These are phyloP conservation scores for Coregonus sp. DNA, from an alignment of 2,797 vertebrate genomes.

Conservation along the genomic window DNA sequence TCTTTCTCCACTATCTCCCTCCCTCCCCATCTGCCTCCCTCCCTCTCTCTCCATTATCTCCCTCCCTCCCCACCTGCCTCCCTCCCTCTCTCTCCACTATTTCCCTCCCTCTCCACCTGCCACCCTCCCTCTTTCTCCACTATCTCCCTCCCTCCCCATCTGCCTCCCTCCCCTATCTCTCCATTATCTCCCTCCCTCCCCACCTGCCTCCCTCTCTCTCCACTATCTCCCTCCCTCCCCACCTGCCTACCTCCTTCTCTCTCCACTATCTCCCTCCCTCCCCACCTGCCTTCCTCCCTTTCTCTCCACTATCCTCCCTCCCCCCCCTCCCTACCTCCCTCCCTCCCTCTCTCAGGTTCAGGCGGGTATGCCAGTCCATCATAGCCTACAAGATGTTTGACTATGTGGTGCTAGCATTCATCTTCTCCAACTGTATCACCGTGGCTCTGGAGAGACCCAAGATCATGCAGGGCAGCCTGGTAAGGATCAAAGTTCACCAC, in stretches of 20 bases:
- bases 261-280: background rate
- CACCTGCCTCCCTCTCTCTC: background rate
- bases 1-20: background rate
- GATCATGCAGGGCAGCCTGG: constrained; percentile 89
- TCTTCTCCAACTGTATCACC: constrained; percentile 98
- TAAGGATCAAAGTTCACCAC: constrained; percentile 59
- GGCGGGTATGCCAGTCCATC: constrained; percentile 90
- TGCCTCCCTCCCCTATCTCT: too few relatives aligned
- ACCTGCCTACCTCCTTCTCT: background rate
- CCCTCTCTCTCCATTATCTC: background rate
- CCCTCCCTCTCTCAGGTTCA: constrained; percentile 78
- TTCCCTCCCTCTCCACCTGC: too few relatives aligned
- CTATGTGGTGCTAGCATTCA: constrained; percentile 93
- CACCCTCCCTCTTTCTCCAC: too few relatives aligned
- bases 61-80: background rate
- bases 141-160: too few relatives aligned
- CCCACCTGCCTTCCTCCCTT: too few relatives aligned
- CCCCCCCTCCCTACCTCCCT: background rate
- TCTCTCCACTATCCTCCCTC: background rate
- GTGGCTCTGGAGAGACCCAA: constrained; percentile 95
- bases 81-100: background rate
- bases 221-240: too few relatives aligned
- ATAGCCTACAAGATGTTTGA: constrained; percentile 97
- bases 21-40: fast-evolving
- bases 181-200: too few relatives aligned